phyloP scores from a whole-genome alignment of 1,140 invertebrate species.

The Fopius arisanus region DNA sequence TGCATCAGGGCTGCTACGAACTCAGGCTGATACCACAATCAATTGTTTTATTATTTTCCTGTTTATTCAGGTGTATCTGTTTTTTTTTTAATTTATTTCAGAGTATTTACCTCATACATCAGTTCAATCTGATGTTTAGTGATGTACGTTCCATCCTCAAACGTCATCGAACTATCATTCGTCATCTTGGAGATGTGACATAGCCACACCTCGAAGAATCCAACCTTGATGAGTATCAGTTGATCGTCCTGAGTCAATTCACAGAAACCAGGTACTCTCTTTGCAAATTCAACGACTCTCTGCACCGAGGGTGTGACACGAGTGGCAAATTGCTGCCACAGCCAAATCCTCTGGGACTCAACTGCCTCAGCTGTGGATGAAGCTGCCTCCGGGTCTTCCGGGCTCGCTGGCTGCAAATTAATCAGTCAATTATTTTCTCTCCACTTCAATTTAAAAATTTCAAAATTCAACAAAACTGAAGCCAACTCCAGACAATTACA shows the following conservation, averaged over 20 bases:
- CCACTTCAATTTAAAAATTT: no score
- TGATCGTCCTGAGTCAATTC: constrained; percentile 91
- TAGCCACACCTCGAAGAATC: constrained; percentile 97
- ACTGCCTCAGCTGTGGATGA: constrained; percentile 73
- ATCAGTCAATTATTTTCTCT: no score
- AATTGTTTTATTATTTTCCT: not conserved
- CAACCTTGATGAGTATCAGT: constrained; percentile 92
- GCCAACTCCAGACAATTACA: no score
- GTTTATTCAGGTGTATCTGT: not conserved
- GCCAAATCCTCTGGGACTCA: constrained; percentile 75
- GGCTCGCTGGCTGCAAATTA: constrained; percentile 60
- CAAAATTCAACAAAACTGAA: no score
- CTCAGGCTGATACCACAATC: constrained; percentile 70
- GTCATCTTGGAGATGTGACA: constrained; percentile 85
- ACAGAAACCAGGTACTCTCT: constrained; percentile 88
- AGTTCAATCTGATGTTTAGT: constrained; percentile 86
- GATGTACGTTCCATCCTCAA: constrained; percentile 90
- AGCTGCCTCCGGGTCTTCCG: constrained; percentile 68
- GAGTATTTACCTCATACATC: constrained; percentile 92
- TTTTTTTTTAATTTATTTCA: not conserved
- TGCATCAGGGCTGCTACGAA: constrained; percentile 80
- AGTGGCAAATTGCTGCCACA: constrained; percentile 81
- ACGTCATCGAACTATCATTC: constrained; percentile 83
- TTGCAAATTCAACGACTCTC: constrained; percentile 92
- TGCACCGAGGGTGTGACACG: constrained; percentile 87